Base-by-base conservation (phyloP, 1,140 invertebrate species). In the Drosophila pandora region DNA sequence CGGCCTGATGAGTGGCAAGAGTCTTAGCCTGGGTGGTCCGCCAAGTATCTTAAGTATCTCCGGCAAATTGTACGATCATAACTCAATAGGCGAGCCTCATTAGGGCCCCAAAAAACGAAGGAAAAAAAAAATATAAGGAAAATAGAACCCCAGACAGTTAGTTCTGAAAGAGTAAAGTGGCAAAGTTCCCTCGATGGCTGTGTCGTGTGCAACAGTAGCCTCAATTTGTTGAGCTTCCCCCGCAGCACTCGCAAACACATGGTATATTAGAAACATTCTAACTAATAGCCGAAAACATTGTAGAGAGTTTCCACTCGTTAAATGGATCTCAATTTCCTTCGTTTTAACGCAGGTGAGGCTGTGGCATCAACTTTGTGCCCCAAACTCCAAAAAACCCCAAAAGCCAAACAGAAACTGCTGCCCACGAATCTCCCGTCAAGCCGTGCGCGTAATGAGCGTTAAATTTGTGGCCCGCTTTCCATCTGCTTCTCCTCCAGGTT, bases 401-500 rank as follows among this genome's bases (percentile, higher is more conserved):
- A 47, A 47, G 43, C 43, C 43, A 47, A 10, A 50, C 41, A 9
- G 39, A 22, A 53, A 21, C 32, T 74, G 73, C 82, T 85, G 77
- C 81, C 81, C 81, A 84, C 81, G 76, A 83, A 75, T 23, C 69
- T 65, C 50, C 32, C 56, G 56, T 60, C 83, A 88, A 74, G 54
- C 69, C 75, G 83, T 78, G 78, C 78, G 83, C 82, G 78, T 88
- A 85, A 85, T 85, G 82, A 87, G 78, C 78, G 82, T 85, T 82
- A 85, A 85, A 82, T 82, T 72, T 85, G 74, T 78, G 83, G 63
- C 69, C 82, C 74, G 69, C 75, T 78, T 76, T 68, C 54, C 61
- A 56, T 65, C 70, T 43, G 37, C 62, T 17, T 28, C 48, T 34
- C 25, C 13, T 6, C 9, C 25, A 37, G 17, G 30, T 56, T 30